These are phyloP conservation scores for Apteryx owenii DNA, from an alignment of 2,113 vertebrate species.

Conservation along the genomic window DNA sequence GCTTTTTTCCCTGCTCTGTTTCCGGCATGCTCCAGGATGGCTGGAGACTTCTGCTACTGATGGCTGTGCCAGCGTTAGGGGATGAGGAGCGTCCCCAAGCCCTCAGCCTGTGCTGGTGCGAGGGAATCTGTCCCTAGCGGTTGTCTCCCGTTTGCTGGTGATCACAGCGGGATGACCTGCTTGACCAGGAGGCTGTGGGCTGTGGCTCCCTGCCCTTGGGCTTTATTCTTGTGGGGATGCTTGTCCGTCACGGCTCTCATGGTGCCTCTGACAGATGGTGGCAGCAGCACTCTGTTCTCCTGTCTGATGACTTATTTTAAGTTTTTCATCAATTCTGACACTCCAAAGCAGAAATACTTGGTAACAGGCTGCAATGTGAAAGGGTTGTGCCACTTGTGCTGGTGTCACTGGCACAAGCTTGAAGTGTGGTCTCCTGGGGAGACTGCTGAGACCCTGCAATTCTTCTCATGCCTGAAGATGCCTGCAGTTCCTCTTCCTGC, in stretches of 20 bases:
- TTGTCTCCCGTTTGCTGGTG: not conserved
- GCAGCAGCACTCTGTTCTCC: not conserved
- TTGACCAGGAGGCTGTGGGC: not conserved
- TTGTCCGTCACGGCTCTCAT: not conserved
- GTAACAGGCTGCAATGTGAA: not conserved
- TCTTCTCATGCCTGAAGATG: not conserved
- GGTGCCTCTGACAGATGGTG: not conserved
- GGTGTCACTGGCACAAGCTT: not conserved
- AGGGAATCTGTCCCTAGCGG: not conserved
- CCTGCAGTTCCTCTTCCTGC: not conserved
- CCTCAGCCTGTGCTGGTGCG: rapidly evolving
- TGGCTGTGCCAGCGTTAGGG: too few species aligned
- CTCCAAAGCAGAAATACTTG: not conserved
- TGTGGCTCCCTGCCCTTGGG: not conserved
- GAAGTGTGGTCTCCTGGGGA: not conserved
- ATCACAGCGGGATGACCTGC: not conserved
- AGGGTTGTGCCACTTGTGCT: rapidly evolving
- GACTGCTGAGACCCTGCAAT: too few species aligned
- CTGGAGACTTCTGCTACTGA: not conserved
- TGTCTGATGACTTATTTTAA: not conserved
- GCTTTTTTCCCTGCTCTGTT: rapidly evolving
- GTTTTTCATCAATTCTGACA: not conserved
- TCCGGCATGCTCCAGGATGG: not conserved
- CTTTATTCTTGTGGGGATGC: not conserved
- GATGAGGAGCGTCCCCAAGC: not conserved